Evolutionary conservation across 2,113 vertebrate genomes (phyloP).

Genomic region (Channa maculata): DNA sequence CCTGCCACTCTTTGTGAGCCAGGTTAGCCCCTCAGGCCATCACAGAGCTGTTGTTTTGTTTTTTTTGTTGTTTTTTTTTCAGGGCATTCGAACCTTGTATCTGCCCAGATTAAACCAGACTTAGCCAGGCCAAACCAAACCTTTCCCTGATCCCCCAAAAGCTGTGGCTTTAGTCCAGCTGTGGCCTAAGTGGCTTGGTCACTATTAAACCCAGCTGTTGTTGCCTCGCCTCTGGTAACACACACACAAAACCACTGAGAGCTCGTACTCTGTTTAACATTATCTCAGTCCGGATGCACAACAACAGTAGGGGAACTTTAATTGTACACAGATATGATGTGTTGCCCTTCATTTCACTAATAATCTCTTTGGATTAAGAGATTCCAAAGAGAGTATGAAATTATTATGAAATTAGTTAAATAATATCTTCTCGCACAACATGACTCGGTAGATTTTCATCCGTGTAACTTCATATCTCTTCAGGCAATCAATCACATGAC

Average conservation of each 20-base stretch:
- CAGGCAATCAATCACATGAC: background rate
- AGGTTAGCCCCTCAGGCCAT: slow-evolving; percentile 11
- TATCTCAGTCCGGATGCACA: slow-evolving; percentile 58
- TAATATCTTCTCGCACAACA: too few species aligned
- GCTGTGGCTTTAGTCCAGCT: slow-evolving; percentile 45
- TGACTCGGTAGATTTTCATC: too few species aligned
- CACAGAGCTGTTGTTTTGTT: background rate
- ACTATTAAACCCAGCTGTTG: slow-evolving; percentile 69
- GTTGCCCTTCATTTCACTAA: slow-evolving; percentile 35
- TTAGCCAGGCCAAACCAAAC: slow-evolving; percentile 5
- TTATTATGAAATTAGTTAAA: too few species aligned
- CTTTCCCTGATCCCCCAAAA: background rate
- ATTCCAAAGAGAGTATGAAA: background rate
- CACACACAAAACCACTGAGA: slow-evolving; percentile 22
- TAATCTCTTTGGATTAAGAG: slow-evolving; percentile 21
- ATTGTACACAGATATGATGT: slow-evolving; percentile 63
- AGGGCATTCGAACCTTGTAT: background rate
- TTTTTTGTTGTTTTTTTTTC: background rate
- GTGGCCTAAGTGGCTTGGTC: slow-evolving; percentile 39
- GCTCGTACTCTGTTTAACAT: slow-evolving; percentile 55
- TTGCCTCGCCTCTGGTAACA: slow-evolving; percentile 31
- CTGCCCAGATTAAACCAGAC: slow-evolving; percentile 25
- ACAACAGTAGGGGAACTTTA: slow-evolving; percentile 50
- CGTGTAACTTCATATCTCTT: too few species aligned
- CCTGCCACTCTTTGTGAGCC: background rate